phyloP scores from a whole-genome alignment of 35 echinoderm and acorn worm genomes.

The Holothuria glaberrima region DNA sequence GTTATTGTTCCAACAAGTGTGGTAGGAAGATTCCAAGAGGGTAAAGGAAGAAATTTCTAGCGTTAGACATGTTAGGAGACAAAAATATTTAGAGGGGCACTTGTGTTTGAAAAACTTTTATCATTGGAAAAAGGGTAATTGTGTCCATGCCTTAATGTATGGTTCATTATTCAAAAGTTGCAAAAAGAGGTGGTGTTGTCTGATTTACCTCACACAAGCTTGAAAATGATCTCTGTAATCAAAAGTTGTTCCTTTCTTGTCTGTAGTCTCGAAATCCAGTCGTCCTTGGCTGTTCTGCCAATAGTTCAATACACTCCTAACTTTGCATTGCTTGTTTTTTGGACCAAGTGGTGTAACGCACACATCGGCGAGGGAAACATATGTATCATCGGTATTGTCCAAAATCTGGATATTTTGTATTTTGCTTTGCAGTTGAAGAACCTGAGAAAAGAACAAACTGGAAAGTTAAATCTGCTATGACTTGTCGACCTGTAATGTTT shows the following conservation, averaged over 20 bases:
- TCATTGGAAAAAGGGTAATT: too few species aligned
- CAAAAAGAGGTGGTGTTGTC: too few species aligned
- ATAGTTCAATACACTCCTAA: slow-evolving; percentile 23
- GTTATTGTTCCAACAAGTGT: too few species aligned
- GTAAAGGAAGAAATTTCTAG: too few species aligned
- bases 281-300: slow-evolving; percentile 27
- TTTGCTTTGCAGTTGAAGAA: not conserved
- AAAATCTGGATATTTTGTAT: not conserved
- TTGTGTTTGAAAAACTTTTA: too few species aligned
- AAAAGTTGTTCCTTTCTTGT: not conserved
- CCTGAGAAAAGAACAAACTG: not conserved
- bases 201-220: not conserved
- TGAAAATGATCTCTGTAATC: slow-evolving; percentile 16
- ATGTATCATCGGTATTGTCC: not conserved
- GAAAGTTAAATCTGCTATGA: too few species aligned
- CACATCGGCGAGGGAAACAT: not conserved
- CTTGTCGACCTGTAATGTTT: too few species aligned
- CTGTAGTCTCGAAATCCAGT: slow-evolving; percentile 21
- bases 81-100: too few species aligned
- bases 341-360: not conserved
- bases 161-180: too few species aligned
- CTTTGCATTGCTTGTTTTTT: not conserved
- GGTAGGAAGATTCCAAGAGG: too few species aligned
- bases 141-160: too few species aligned
- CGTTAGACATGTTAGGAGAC: too few species aligned